These are phyloP conservation scores for Phalangium opilio DNA, from an alignment of 2,888 invertebrate species.

Conservation along the genomic window DNA sequence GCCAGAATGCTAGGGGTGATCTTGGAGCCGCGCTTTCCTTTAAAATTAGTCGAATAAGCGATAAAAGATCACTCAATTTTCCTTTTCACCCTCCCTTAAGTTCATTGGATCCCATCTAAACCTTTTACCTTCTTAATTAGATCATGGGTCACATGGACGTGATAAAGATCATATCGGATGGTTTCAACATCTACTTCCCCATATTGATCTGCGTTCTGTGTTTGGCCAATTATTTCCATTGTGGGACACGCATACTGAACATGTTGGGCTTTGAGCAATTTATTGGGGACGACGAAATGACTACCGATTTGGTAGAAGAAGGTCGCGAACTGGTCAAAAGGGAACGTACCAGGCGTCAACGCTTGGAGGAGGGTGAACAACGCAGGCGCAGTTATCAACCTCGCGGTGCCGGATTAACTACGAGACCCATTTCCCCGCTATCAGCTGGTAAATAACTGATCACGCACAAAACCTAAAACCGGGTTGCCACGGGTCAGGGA, in stretches of 20 bases:
- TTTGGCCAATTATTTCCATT: conserved; percentile 78
- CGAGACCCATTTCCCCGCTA: too few relatives aligned
- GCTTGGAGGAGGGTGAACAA: conserved; percentile 59
- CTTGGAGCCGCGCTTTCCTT: too few relatives aligned
- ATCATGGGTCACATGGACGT: conserved; percentile 73
- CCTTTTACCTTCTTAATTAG: conserved; percentile 5
- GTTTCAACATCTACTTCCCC: conserved; percentile 98
- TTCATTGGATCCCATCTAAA: background rate
- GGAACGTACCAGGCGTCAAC: conserved; percentile 64
- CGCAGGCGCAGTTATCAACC: conserved; percentile 40
- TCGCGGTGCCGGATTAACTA: too few relatives aligned
- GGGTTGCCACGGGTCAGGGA: too few relatives aligned
- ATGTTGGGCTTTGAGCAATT: conserved; percentile 94
- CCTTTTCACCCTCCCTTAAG: too few relatives aligned
- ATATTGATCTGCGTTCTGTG: conserved; percentile 89
- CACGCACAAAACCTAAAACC: too few relatives aligned
- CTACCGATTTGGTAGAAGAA: conserved; percentile 82
- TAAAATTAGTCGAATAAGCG: too few relatives aligned
- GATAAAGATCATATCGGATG: conserved; percentile 85
- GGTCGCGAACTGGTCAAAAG: conserved; percentile 79
- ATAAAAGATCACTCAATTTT: too few relatives aligned
- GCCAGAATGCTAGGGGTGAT: too few relatives aligned
- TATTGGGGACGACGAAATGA: conserved; percentile 81
- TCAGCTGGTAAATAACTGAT: too few relatives aligned
- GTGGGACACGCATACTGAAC: conserved; percentile 78